phyloP scores from a whole-genome alignment of 23 tunicate genomes.

The Ascidia mentula region DNA sequence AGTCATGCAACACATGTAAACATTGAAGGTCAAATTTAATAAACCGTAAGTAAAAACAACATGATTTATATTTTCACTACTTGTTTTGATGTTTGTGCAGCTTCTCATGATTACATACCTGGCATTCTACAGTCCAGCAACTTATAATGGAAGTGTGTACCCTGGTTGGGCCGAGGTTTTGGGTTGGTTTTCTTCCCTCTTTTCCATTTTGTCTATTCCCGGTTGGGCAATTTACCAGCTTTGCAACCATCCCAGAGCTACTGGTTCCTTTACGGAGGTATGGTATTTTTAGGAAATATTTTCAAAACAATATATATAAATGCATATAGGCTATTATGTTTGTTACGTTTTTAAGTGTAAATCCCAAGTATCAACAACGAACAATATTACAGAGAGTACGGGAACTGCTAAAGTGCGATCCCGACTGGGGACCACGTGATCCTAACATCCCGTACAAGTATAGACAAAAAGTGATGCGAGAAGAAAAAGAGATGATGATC shows the following conservation, averaged over 20 bases:
- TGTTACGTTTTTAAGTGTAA: too few relatives aligned
- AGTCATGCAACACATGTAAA: too few relatives aligned
- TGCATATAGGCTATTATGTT: too few relatives aligned
- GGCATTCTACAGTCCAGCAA: conserved; percentile 49
- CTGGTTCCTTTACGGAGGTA: conserved; percentile 46
- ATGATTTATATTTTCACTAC: too few relatives aligned
- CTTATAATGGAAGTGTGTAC: conserved; percentile 36
- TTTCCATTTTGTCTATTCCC: conserved; percentile 62
- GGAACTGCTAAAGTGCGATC: conserved; percentile 39
- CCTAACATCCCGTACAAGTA: conserved; percentile 38
- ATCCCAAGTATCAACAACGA: too few relatives aligned
- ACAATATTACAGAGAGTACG: conserved; percentile 36
- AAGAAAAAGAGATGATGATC: background rate
- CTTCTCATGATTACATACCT: conserved; percentile 34
- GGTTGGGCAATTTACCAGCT: conserved; percentile 49
- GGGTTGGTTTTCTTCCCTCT: conserved; percentile 61
- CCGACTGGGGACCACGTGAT: conserved; percentile 71
- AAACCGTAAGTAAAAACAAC: too few relatives aligned
- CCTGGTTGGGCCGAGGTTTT: conserved; percentile 67
- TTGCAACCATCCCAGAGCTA: conserved; percentile 52
- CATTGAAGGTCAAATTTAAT: too few relatives aligned
- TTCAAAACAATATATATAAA: too few relatives aligned
- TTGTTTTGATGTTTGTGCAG: conserved; percentile 20
- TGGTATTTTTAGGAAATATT: background rate
- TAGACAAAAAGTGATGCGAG: background rate